Conservation (phyloP, 2,113 vertebrate species). For the pig (Sus scrofa) region DNA sequence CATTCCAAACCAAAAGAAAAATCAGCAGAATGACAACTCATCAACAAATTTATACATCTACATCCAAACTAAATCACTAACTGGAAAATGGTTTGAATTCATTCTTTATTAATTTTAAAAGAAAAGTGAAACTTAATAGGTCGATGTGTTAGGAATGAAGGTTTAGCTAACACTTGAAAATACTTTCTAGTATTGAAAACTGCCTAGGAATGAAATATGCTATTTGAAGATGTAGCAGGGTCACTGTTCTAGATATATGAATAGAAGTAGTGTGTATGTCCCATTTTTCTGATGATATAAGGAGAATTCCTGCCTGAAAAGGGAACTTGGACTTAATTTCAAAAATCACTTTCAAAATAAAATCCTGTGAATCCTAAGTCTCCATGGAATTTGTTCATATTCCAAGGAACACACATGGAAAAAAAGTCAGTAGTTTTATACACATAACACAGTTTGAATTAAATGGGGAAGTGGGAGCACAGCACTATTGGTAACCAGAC, state of each 20-base stretch:
- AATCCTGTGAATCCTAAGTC: not conserved
- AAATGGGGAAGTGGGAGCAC: not conserved
- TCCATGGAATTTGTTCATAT: not conserved
- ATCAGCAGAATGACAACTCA: not conserved
- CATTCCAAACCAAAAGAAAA: not conserved
- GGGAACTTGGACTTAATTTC: not conserved
- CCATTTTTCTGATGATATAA: not conserved
- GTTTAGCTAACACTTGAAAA: not conserved
- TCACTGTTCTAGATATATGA: not conserved
- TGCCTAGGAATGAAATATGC: not conserved
- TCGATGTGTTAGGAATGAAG: not conserved
- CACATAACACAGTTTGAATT: not conserved
- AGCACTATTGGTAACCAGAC: not conserved
- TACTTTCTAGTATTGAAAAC: not conserved
- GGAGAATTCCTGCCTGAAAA: not conserved
- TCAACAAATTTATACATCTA: not conserved
- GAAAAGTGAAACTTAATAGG: not conserved
- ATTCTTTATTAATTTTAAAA: not conserved
- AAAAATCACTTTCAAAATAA: not conserved
- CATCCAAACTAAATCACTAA: not conserved
- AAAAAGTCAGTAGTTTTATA: not conserved
- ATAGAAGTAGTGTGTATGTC: rapidly evolving
- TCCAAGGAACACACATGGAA: not conserved
- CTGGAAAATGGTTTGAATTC: not conserved
- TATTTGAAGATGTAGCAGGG: not conserved